Evolutionary conservation across 2,797 vertebrate genomes (phyloP).

Genomic region (Dallia pectoralis): DNA sequence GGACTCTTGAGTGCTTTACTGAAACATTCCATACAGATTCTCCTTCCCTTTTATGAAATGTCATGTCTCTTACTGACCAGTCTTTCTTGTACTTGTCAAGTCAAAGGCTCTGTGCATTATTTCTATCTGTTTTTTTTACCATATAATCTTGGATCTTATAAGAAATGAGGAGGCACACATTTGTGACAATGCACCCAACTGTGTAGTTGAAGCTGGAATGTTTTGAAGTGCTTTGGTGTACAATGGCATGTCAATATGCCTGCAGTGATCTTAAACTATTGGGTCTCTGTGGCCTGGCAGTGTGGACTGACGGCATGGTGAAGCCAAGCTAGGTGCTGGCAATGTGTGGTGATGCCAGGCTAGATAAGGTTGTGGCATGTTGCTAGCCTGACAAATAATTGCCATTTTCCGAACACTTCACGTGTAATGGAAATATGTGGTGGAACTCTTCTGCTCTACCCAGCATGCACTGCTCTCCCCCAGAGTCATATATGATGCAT

Average conservation of each 20-base stretch:
- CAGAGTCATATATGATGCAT: too few relatives aligned
- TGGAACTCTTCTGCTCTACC: too few relatives aligned
- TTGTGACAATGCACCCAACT: too few relatives aligned
- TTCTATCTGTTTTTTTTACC: constrained; percentile 46
- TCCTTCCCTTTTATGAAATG: too few relatives aligned
- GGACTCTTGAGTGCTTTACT: not conserved
- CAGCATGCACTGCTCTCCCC: too few relatives aligned
- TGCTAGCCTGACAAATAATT: too few relatives aligned
- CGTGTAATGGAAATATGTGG: too few relatives aligned
- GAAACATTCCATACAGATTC: too few relatives aligned
- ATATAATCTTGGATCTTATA: constrained; percentile 28
- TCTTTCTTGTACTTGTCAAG: constrained; percentile 32
- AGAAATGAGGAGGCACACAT: too few relatives aligned
- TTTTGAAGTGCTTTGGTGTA: not conserved
- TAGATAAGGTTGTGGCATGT: constrained; percentile 30
- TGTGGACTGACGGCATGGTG: constrained; percentile 40
- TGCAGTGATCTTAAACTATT: not conserved
- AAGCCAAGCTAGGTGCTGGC: not conserved
- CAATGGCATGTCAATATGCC: too few relatives aligned
- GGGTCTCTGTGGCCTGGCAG: constrained; percentile 28
- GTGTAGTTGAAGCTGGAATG: constrained; percentile 4
- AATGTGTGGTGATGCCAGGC: constrained; percentile 13
- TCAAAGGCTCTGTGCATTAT: constrained; percentile 41
- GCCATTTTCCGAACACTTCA: too few relatives aligned
- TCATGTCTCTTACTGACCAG: not conserved